Conservation (phyloP, 2,113 vertebrate species). For the Scopus umbretta region DNA sequence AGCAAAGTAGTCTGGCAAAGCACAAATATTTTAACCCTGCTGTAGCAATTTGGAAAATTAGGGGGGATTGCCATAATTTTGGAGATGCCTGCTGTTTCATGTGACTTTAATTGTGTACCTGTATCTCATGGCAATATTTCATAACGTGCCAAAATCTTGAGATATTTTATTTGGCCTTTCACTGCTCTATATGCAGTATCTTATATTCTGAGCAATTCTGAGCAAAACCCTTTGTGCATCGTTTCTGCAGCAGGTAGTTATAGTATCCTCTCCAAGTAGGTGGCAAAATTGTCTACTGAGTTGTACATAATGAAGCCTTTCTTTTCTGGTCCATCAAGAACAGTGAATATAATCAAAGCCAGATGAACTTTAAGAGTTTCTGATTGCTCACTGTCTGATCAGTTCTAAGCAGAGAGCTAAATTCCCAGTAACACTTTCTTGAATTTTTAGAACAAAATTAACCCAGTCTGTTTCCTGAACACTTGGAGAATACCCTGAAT, state of each 20-base stretch:
- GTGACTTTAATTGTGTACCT: not conserved
- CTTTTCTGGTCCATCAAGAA: conserved; percentile 12
- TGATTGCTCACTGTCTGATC: conserved; percentile 9
- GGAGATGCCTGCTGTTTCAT: not conserved
- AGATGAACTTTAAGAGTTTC: conserved; percentile 35
- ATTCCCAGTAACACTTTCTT: not conserved
- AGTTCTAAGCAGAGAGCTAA: not conserved
- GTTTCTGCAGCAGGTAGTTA: not conserved
- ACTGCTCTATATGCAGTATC: not conserved
- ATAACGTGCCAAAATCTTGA: not conserved
- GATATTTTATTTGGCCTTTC: not conserved
- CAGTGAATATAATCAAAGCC: conserved; percentile 36
- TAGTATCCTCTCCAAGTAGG: conserved; percentile 31
- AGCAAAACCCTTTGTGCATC: not conserved
- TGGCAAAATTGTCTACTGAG: conserved; percentile 47
- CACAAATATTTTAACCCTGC: not conserved
- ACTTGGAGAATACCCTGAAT: not conserved
- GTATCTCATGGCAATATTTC: not conserved
- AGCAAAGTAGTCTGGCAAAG: not conserved
- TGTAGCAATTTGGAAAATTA: not conserved
- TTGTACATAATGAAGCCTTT: conserved; percentile 56
- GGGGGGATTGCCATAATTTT: fast-evolving
- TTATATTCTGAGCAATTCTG: not conserved
- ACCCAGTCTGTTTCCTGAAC: not conserved
- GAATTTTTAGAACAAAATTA: not conserved